Evolutionary conservation across 2,888 invertebrate species (phyloP).

Genomic region (Timandra comae): DNA sequence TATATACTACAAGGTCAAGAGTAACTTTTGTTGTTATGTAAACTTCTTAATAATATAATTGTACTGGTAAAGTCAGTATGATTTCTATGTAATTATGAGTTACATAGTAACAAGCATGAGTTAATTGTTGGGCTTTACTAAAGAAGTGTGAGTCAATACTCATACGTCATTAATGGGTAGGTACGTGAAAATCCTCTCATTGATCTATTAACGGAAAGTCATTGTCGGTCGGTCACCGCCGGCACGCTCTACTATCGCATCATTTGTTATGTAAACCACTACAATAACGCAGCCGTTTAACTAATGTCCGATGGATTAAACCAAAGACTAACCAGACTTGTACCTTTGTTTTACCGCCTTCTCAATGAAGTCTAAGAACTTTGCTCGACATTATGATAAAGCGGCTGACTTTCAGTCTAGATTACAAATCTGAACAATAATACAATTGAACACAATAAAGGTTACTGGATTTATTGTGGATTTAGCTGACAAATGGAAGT

Average conservation of each 20-base stretch:
- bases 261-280: conserved; percentile 58
- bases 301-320: conserved; percentile 32
- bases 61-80: not conserved
- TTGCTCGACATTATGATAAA: conserved; percentile 12
- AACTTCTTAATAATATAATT: too few species aligned
- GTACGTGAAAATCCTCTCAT: conserved; percentile 15
- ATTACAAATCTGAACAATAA: conserved; percentile 1
- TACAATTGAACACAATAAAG: conserved; percentile 1
- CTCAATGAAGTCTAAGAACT: conserved; percentile 16
- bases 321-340: conserved; percentile 27
- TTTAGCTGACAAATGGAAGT: not conserved
- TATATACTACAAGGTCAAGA: too few species aligned
- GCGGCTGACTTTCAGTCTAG: conserved; percentile 15
- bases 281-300: conserved; percentile 46
- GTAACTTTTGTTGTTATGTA: too few species aligned
- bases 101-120: too few species aligned
- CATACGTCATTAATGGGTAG: not conserved
- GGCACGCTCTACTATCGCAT: conserved; percentile 39
- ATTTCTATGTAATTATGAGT: too few species aligned
- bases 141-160: too few species aligned
- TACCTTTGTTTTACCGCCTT: conserved; percentile 14
- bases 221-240: conserved; percentile 34
- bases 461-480: conserved; percentile 1
- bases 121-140: too few species aligned
- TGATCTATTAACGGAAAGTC: conserved; percentile 42